Evolutionary conservation across 2,797 vertebrate genomes (phyloP).

Genomic region (Esox lucius): DNA sequence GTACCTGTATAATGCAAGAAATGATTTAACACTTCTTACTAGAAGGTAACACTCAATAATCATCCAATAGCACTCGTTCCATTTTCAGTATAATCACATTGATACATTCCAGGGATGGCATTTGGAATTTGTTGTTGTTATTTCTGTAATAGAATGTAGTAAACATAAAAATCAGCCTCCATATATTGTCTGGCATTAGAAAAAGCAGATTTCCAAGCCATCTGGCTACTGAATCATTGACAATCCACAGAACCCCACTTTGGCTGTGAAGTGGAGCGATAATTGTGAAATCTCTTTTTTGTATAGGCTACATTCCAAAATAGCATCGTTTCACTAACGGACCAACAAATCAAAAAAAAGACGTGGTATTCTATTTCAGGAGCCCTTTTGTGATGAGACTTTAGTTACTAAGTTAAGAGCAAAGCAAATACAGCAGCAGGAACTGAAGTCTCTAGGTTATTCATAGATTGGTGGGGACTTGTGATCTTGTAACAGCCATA

Average conservation of each 20-base stretch:
- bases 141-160: conserved; percentile 20
- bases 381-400: neutral
- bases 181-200: conserved; percentile 58
- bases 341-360: neutral
- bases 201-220: conserved; percentile 64
- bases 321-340: neutral
- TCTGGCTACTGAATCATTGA: conserved; percentile 73
- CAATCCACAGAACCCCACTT: conserved; percentile 49
- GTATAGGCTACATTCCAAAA: neutral
- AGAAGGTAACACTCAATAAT: neutral
- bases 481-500: conserved; percentile 1
- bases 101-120: neutral
- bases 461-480: neutral
- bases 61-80: neutral
- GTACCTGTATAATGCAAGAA: neutral
- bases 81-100: neutral
- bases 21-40: neutral
- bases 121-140: neutral
- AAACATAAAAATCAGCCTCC: conserved; percentile 29
- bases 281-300: neutral
- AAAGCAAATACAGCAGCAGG: neutral
- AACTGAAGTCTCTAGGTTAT: neutral
- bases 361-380: neutral
- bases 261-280: neutral
- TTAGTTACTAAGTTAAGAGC: neutral